Evolutionary conservation across 1,140 invertebrate species (phyloP).

Genomic region (Drosophila asahinai): DNA sequence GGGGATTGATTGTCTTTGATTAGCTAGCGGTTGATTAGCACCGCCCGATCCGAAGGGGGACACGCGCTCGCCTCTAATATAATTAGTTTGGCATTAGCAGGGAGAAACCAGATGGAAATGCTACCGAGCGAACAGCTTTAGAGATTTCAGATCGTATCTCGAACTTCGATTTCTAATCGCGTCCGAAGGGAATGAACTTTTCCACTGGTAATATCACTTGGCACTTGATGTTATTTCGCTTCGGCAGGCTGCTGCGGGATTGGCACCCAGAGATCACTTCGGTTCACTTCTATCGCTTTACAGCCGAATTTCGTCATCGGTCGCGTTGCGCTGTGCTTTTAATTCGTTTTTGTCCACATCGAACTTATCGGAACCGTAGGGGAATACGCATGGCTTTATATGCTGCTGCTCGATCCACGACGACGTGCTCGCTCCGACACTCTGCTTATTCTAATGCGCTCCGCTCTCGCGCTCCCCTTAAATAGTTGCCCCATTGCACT

Average conservation of each 20-base stretch:
- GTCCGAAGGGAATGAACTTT: conserved; percentile 31
- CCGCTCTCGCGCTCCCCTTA: conserved; percentile 14
- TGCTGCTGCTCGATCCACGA: not conserved
- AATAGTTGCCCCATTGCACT: conserved; percentile 11
- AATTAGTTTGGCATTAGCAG: conserved; percentile 70
- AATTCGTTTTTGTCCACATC: not conserved
- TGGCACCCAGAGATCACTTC: conserved; percentile 19
- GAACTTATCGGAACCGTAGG: conserved; percentile 23
- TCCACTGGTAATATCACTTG: conserved; percentile 36
- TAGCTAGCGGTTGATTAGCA: conserved; percentile 60
- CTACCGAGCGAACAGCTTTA: not conserved
- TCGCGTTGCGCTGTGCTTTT: conserved; percentile 1
- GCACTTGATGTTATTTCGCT: conserved; percentile 7
- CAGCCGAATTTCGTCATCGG: conserved; percentile 30
- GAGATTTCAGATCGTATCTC: not conserved
- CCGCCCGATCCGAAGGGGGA: conserved; percentile 33
- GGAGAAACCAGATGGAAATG: conserved; percentile 30
- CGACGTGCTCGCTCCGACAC: conserved; percentile 23
- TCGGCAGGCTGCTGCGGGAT: not conserved
- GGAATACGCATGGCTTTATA: conserved; percentile 7
- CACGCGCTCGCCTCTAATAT: conserved; percentile 73
- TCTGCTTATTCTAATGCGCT: conserved; percentile 44
- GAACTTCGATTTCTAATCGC: conserved; percentile 29
- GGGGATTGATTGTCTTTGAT: conserved; percentile 18
- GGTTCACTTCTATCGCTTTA: conserved; percentile 25